Conservation (phyloP, 2,113 vertebrate species). For the Centropus unirufus region DNA sequence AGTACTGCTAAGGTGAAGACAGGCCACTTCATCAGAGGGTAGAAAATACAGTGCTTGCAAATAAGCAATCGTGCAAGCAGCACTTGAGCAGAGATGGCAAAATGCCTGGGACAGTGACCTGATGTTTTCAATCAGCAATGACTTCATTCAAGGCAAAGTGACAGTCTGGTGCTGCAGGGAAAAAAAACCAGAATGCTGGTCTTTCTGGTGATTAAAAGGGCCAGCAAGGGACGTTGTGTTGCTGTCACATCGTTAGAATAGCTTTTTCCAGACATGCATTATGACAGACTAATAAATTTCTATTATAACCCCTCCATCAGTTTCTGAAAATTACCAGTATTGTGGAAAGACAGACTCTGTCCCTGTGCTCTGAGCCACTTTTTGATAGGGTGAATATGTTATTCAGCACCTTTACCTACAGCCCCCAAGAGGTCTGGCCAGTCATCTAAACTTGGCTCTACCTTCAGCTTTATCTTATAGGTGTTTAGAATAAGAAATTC, state of each 20-base stretch:
- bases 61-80: background rate
- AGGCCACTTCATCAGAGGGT: background rate
- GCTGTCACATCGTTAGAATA: background rate
- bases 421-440: background rate
- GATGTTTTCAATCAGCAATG: background rate
- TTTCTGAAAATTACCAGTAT: background rate
- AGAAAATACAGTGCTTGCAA: background rate
- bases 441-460: background rate
- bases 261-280: background rate
- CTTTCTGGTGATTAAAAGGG: background rate
- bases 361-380: background rate
- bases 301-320: background rate
- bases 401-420: background rate
- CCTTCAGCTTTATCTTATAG: background rate
- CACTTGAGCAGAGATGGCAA: background rate
- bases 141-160: background rate
- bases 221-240: background rate
- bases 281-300: background rate
- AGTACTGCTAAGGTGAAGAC: background rate
- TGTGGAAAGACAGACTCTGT: background rate
- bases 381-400: background rate
- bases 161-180: background rate
- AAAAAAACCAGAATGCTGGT: background rate
- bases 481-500: background rate
- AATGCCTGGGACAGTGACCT: conserved; percentile 30